Evolutionary conservation across 2,888 invertebrate species (phyloP).

Genomic region (Drosophila demipolita): DNA sequence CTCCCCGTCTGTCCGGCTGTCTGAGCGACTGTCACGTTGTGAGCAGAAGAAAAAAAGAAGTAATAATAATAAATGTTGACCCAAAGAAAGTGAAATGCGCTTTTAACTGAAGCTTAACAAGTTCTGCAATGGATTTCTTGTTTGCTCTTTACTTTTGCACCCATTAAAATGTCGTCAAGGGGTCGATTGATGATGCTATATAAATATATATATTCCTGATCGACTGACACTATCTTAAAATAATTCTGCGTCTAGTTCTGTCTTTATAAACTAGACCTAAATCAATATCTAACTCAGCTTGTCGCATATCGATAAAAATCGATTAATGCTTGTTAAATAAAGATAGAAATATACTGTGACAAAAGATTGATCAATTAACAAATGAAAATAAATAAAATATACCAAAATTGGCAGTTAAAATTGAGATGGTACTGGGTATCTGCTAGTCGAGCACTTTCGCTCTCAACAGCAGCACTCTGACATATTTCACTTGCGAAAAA

Average conservation of each 20-base stretch:
- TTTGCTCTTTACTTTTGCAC: conserved; percentile 2
- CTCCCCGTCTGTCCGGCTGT: conserved; percentile 4
- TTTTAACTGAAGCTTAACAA: conserved; percentile 43
- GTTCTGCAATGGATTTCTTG: conserved; percentile 38
- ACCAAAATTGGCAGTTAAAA: neutral
- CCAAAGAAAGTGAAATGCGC: conserved; percentile 57
- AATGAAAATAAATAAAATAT: too few species aligned
- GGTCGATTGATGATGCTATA: neutral
- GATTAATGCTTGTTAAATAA: neutral
- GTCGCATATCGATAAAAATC: neutral
- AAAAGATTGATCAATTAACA: neutral
- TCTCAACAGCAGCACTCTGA: neutral
- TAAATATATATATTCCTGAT: neutral
- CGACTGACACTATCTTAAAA: neutral
- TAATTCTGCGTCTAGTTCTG: neutral
- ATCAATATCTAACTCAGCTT: neutral
- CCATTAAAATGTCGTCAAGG: neutral
- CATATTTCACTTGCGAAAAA: conserved; percentile 1
- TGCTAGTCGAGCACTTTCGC: neutral
- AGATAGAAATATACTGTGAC: too few species aligned
- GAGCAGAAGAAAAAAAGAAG: conserved; percentile 1
- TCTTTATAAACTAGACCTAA: neutral
- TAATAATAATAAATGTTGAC: conserved; percentile 35
- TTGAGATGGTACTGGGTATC: neutral
- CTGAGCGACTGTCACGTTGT: conserved; percentile 27